Evolutionary conservation across 2,113 vertebrate genomes (phyloP), one percentile per base, ranked within the genome.

Genomic region (Tringa solitaria): DNA sequence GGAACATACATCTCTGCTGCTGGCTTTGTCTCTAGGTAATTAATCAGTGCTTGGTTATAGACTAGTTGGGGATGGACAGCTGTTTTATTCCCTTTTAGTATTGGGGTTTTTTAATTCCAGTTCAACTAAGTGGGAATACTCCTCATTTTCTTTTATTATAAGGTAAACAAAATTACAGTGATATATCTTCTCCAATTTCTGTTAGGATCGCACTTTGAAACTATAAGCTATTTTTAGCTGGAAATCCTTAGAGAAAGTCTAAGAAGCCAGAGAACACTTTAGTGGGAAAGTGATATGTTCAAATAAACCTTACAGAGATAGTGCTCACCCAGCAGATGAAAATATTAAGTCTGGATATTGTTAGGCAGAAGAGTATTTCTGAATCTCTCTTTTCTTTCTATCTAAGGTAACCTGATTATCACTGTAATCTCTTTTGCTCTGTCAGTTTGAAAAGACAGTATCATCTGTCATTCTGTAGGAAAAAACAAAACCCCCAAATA

Each of bases 351-450:
- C 88, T 93, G 69, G 84, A 59, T 65, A 86, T 87, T 94, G 91
- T 86, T 97, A 89, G 59, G 85, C 53, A 77, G 89, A 63, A 59
- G 90, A 96, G 80, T 89, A 88, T 61, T 74, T 95, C 60, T 48
- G 77, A 90, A 91, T 94, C 50, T 92, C 63, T 93, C 48, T 15
- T 87, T 86, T 90, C 81, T 83, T 95, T 88, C 87, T 95, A 54
- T 74, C 82, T 65, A 43, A 95, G 61, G 85, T 96, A 97, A 96
- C 95, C 85, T 70, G 89, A 96, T 96, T 97, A 95, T 91, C 83
- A 63, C 69, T 63, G 76, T 95, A 96, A 96, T 96, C 61, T 89
- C 78, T 95, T 96, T 95, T 96, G 90, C 87, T 87, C 84, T 89
- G 91, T 95, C 96, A 89, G 56, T 96, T 96, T 91, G 86, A 81